Evolutionary conservation across 2,888 invertebrate species (phyloP), one percentile per base, ranked within the genome.

Genomic region (Drosophila neotestacea): DNA sequence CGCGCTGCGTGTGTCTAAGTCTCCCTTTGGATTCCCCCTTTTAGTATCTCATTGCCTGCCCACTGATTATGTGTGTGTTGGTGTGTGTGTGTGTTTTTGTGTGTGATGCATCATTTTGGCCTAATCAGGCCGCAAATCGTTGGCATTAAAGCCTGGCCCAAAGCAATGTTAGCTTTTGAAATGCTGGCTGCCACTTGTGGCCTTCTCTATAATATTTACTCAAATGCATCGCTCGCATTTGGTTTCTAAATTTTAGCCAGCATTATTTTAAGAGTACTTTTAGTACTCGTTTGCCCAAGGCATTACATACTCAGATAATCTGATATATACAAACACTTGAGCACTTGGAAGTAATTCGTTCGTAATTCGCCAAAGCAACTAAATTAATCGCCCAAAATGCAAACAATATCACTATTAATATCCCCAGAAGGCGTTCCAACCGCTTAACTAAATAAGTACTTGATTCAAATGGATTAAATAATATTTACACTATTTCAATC

Each of bases 31-130:
- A 36, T 22, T 36, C 55, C 32, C 38, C 47, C 48, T 42, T 28
- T 16, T 7, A 52, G 52, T 59, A 69, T 41, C 70, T 30, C 59
- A 70, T 59, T 70, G 71, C 70, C 54, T 58, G 55, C 70, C 58
- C 55, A 48, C 63, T 50, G 63, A 56, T 64, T 64, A 27, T 41
- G 55, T 22, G 48, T 50, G 32, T 41, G 16, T 27, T 32, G 44
- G 30, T 70, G 42, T 54, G 46, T 67, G 28, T 58, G 46, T 74
- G 65, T 70, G 46, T 68, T 38, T 75, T 27, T 66, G 58, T 74
- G 63, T 85, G 82, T 82, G 86, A 85, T 86, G 86, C 88, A 85
- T 88, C 86, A 88, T 86, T 88, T 88, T 85, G 73, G 77, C 75
- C 88, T 86, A 86, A 86, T 86, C 86, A 86, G 68, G 64, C 62